Conservation (phyloP, 2,888 invertebrate species). For the Scaptomyza caliginosa region DNA sequence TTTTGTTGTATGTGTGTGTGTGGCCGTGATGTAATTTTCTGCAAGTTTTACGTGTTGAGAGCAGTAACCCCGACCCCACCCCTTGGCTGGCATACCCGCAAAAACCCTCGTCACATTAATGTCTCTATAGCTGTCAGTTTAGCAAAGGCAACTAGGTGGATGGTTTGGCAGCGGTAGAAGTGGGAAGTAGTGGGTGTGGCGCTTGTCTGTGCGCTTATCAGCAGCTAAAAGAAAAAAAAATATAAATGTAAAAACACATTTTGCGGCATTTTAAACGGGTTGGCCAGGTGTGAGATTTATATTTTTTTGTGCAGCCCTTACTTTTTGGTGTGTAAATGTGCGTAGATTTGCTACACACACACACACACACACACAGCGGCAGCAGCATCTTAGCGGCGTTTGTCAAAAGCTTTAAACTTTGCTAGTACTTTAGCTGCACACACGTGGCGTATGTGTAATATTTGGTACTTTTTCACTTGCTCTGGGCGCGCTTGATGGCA, state of each 20-base stretch:
- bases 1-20: conserved; percentile 24
- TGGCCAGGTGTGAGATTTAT: conserved; percentile 52
- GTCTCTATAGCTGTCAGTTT: conserved; percentile 79
- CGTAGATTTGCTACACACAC: conserved; percentile 52
- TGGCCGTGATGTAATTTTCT: conserved; percentile 64
- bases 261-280: conserved; percentile 68
- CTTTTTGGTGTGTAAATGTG: conserved; percentile 58
- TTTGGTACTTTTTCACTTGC: conserved; percentile 30
- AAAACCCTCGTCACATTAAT: conserved; percentile 78
- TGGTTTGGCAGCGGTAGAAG: not conserved
- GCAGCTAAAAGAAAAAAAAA: conserved; percentile 14
- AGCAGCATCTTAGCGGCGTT: conserved; percentile 51
- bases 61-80: conserved; percentile 16
- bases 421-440: conserved; percentile 32
- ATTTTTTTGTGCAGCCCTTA: not conserved
- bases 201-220: conserved; percentile 64
- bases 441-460: conserved; percentile 53
- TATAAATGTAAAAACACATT: conserved; percentile 54
- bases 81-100: conserved; percentile 8
- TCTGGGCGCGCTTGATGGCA: conserved; percentile 45
- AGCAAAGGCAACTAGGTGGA: conserved; percentile 48
- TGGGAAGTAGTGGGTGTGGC: conserved; percentile 33
- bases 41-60: conserved; percentile 52
- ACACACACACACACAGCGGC: conserved; percentile 29
- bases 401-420: conserved; percentile 64